These are phyloP conservation scores for Cynopterus brachyotis DNA, from an alignment of 2,113 vertebrate species.

Conservation along the genomic window DNA sequence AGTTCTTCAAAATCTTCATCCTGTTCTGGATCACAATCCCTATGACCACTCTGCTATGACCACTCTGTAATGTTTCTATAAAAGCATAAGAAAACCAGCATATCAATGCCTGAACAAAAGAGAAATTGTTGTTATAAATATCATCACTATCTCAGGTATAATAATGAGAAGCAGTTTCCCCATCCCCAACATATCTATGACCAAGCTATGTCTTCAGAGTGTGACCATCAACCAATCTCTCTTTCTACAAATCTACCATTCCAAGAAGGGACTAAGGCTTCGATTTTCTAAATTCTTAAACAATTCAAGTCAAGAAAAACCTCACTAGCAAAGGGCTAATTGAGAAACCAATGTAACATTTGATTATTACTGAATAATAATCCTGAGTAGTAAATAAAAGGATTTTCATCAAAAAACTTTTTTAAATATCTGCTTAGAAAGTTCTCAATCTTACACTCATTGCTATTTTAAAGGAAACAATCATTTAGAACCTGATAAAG, in stretches of 20 bases:
- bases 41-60: not conserved
- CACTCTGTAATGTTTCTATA: not conserved
- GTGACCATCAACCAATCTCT: not conserved
- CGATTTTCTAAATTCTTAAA: not conserved
- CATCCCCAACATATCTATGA: not conserved
- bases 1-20: not conserved
- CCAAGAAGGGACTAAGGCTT: not conserved
- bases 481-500: not conserved
- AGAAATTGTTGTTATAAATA: not conserved
- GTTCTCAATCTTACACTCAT: not conserved
- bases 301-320: not conserved
- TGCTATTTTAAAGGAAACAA: not conserved
- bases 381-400: not conserved
- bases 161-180: not conserved
- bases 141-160: not conserved
- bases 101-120: not conserved
- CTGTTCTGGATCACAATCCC: not conserved
- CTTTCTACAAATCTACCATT: not conserved
- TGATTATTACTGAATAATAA: not conserved
- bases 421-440: not conserved
- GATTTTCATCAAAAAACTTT: not conserved
- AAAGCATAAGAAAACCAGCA: not conserved
- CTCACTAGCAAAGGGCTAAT: not conserved
- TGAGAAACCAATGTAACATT: not conserved
- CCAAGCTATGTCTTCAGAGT: not conserved